Percentiles rank a stretch among this genome's conserved stretches.
phyloP scores from a whole-genome alignment of 2,888 invertebrate genomes.

The Philereme transversata region DNA sequence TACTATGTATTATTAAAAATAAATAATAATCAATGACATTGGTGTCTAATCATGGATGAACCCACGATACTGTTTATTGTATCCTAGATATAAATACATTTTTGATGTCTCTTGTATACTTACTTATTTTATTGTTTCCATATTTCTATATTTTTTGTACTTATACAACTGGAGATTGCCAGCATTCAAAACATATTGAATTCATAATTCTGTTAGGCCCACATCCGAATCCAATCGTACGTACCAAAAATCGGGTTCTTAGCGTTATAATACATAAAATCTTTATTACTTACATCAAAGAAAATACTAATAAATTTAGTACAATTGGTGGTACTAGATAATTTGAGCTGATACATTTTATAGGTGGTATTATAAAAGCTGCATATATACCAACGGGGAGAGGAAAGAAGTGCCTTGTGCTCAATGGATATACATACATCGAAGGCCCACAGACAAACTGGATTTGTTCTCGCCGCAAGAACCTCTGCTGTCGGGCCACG shows the following conservation, averaged over 20 bases:
- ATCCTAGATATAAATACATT: slow-evolving; percentile 31
- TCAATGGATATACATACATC: slow-evolving; percentile 63
- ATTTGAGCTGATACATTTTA: slow-evolving; percentile 34
- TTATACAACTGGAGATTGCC: too few relatives aligned
- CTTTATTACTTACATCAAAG: too few relatives aligned
- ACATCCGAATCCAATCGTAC: too few relatives aligned
- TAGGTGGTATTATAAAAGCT: slow-evolving; percentile 52
- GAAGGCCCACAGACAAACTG: slow-evolving; percentile 54
- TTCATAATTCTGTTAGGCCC: too few relatives aligned
- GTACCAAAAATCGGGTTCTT: too few relatives aligned
- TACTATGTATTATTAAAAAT: slow-evolving; percentile 6
- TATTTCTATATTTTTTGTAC: too few relatives aligned
- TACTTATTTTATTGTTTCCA: slow-evolving; percentile 7
- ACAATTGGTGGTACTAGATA: too few relatives aligned
- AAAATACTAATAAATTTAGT: too few relatives aligned
- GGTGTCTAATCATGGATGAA: slow-evolving; percentile 19
- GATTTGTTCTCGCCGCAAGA: slow-evolving; percentile 58
- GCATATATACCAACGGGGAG: slow-evolving; percentile 66
- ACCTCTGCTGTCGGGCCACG: slow-evolving; percentile 51
- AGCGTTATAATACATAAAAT: too few relatives aligned
- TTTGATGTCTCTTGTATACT: slow-evolving; percentile 24
- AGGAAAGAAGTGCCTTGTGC: slow-evolving; percentile 60
- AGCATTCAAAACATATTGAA: too few relatives aligned
- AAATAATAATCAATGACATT: slow-evolving; percentile 19
- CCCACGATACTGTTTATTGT: slow-evolving; percentile 27